phyloP scores from a whole-genome alignment of 1,140 invertebrate species.

The Lepidotrigona ventralis region DNA sequence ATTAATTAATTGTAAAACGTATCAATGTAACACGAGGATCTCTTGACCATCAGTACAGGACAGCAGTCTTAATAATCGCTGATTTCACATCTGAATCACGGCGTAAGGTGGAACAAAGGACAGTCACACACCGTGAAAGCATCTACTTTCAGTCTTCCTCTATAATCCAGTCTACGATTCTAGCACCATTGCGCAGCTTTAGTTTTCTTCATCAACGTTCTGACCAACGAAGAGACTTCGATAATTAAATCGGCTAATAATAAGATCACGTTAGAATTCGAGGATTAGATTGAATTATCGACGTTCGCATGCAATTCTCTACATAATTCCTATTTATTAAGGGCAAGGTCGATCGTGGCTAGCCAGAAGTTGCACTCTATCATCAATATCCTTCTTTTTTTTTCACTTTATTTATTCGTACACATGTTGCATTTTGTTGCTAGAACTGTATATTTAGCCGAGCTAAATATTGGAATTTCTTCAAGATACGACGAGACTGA shows the following conservation, averaged over 20 bases:
- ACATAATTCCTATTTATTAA: slow-evolving; percentile 47
- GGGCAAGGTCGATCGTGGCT: slow-evolving; percentile 21
- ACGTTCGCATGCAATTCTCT: slow-evolving; percentile 64
- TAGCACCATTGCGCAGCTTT: slow-evolving; percentile 70
- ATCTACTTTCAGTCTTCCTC: slow-evolving; percentile 74
- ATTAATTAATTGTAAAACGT: no score
- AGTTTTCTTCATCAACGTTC: slow-evolving; percentile 20
- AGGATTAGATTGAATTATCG: slow-evolving; percentile 66
- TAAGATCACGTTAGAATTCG: slow-evolving; percentile 59
- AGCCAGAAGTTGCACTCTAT: slow-evolving; percentile 35
- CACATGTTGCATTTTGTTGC: neutral
- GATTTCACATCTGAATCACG: slow-evolving; percentile 43
- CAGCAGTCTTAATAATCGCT: slow-evolving; percentile 66
- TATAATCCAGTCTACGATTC: slow-evolving; percentile 69
- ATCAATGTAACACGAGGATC: slow-evolving; percentile 22
- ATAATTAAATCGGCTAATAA: slow-evolving; percentile 59
- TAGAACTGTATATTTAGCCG: neutral
- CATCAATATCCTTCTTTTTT: neutral
- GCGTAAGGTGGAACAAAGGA: slow-evolving; percentile 49
- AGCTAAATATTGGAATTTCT: neutral
- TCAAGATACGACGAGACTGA: neutral
- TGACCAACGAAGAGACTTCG: slow-evolving; percentile 37
- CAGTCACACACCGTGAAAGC: slow-evolving; percentile 54
- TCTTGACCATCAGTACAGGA: slow-evolving; percentile 49
- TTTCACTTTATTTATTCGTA: neutral